Evolutionary conservation across 2,888 invertebrate genomes (phyloP).

Genomic region (Hoplodrina ambigua): DNA sequence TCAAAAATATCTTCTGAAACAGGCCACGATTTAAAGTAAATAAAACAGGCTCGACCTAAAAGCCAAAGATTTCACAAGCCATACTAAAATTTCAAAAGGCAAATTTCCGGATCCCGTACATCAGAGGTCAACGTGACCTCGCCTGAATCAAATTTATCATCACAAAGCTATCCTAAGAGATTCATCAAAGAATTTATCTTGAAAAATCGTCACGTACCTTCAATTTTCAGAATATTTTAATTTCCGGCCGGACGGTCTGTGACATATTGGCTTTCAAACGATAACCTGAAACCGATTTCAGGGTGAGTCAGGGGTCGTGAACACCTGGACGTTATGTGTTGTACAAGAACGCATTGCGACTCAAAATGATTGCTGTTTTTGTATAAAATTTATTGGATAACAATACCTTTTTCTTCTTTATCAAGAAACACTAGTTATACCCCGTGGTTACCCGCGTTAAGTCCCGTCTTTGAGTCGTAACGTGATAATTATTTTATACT

Average conservation of each 20-base stretch:
- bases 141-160: constrained; percentile 53
- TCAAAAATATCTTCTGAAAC: too few species aligned
- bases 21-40: too few species aligned
- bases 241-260: constrained; percentile 65
- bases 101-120: constrained; percentile 49
- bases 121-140: constrained; percentile 39
- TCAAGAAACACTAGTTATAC: background rate
- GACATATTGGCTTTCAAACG: constrained; percentile 62
- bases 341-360: background rate
- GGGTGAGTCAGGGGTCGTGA: constrained; percentile 9
- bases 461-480: too few species aligned
- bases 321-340: constrained; percentile 26
- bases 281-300: constrained; percentile 34
- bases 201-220: constrained; percentile 60
- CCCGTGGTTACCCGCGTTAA: too few species aligned
- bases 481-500: too few species aligned
- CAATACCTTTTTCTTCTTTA: background rate
- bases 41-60: background rate
- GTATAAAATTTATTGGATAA: background rate
- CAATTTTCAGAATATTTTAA: constrained; percentile 70
- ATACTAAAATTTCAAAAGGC: constrained; percentile 15
- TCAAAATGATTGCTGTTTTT: background rate
- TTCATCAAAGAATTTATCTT: constrained; percentile 55
- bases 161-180: constrained; percentile 52
- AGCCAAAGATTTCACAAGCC: constrained; percentile 12